A percentile compares a stretch with the other conserved stretches of the same genome.
phyloP scores from a whole-genome alignment of 2,888 invertebrate species.

The Tanypteryx hageni region DNA sequence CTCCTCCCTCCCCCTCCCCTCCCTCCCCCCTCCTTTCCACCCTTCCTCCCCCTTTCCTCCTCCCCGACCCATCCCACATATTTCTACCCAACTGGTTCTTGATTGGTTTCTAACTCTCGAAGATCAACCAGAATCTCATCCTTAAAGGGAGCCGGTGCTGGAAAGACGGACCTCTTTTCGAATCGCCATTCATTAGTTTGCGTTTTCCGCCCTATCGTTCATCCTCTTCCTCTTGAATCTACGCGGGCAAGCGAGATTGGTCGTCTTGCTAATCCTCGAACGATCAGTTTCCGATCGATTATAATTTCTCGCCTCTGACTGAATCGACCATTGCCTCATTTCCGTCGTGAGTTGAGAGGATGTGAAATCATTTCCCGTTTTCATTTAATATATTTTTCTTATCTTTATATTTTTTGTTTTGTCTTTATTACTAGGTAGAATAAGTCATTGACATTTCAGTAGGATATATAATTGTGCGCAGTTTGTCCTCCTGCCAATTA shows the following conservation, averaged over 20 bases:
- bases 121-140: neutral
- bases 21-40: no score
- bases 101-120: neutral
- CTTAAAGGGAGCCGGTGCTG: neutral
- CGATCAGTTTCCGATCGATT: neutral
- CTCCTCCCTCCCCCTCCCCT: neutral
- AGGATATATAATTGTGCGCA: neutral
- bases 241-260: neutral
- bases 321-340: neutral
- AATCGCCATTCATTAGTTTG: neutral
- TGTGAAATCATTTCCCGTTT: neutral
- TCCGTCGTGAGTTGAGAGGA: neutral
- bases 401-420: neutral
- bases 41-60: neutral
- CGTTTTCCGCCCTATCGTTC: neutral
- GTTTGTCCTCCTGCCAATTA: neutral
- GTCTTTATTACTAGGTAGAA: neutral
- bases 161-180: neutral
- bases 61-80: no score
- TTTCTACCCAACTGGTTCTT: slow-evolving; percentile 27
- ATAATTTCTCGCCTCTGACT: no score
- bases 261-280: neutral
- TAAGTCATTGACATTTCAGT: neutral
- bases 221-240: no score
- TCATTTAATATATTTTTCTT: neutral